Percentiles rank a stretch among this genome's conserved stretches.
Evolutionary conservation across 2,113 vertebrate species (phyloP).

Genomic region (Rhinoderma darwinii): DNA sequence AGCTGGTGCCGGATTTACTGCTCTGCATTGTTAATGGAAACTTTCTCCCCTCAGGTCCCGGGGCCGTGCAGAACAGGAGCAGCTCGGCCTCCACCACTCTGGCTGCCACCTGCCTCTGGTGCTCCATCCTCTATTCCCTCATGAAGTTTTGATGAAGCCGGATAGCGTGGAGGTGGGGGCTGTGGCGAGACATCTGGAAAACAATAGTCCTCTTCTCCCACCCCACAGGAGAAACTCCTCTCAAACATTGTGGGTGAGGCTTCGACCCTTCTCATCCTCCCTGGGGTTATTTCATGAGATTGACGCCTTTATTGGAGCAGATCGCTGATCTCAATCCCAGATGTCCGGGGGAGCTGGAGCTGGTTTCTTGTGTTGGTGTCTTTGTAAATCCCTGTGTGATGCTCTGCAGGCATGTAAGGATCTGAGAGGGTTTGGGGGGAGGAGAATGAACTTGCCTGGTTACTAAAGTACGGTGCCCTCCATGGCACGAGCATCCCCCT

Average conservation of each 20-base stretch:
- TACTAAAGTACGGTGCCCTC: conserved; percentile 3
- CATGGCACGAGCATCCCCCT: not conserved
- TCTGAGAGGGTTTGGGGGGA: conserved; percentile 14
- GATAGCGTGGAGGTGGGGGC: conserved; percentile 33
- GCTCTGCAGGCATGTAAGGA: conserved; percentile 43
- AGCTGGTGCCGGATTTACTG: not conserved
- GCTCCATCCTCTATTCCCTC: conserved; percentile 47
- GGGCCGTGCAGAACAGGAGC: conserved; percentile 46
- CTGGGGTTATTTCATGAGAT: conserved; percentile 7
- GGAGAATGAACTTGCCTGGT: too few relatives aligned
- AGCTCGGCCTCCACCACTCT: conserved; percentile 26
- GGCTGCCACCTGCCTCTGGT: conserved; percentile 46
- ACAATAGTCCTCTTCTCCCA: conserved; percentile 11
- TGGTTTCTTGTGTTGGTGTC: conserved; percentile 59
- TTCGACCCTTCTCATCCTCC: conserved; percentile 25
- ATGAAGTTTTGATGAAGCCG: conserved; percentile 48
- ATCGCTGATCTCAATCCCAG: not conserved
- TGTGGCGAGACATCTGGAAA: conserved; percentile 15
- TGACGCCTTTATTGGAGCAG: not conserved
- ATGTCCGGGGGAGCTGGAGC: conserved; percentile 32
- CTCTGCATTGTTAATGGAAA: not conserved
- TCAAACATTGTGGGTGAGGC: not conserved
- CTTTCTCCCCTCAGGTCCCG: conserved; percentile 45
- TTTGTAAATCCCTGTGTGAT: conserved; percentile 55
- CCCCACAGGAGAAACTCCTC: conserved; percentile 27